phyloP scores from a whole-genome alignment of 2,797 vertebrate genomes.

The Selene dorsalis region DNA sequence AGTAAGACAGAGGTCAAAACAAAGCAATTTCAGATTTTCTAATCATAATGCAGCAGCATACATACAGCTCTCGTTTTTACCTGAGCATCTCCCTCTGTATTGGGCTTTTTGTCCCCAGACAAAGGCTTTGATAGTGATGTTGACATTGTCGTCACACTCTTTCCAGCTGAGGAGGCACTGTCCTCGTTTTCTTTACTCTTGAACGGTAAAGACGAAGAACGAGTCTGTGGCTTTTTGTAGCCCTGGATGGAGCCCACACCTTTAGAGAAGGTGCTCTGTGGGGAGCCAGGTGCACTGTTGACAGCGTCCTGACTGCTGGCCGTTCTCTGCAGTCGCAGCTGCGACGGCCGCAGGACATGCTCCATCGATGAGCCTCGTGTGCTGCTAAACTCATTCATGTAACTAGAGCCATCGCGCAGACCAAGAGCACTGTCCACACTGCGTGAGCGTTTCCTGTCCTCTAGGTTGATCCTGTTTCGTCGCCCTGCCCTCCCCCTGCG shows the following conservation, averaged over 20 bases:
- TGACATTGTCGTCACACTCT: slow-evolving; percentile 55
- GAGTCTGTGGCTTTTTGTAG: slow-evolving; percentile 68
- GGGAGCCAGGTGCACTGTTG: slow-evolving; percentile 79
- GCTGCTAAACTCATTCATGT: slow-evolving; percentile 81
- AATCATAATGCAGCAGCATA: not conserved
- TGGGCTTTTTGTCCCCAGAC: slow-evolving; percentile 59
- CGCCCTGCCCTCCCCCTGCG: slow-evolving; percentile 90
- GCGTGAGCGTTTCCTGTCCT: slow-evolving; percentile 93
- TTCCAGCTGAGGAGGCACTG: slow-evolving; percentile 50
- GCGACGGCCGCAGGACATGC: slow-evolving; percentile 89
- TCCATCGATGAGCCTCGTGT: slow-evolving; percentile 88
- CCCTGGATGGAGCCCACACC: slow-evolving; percentile 61
- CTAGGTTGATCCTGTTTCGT: slow-evolving; percentile 89
- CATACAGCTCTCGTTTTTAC: slow-evolving; percentile 62
- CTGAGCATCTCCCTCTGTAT: slow-evolving; percentile 75
- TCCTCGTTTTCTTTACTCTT: slow-evolving; percentile 65
- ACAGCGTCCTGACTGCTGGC: slow-evolving; percentile 61
- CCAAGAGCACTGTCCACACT: slow-evolving; percentile 91
- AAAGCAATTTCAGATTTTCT: not conserved
- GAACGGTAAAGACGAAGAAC: slow-evolving; percentile 62
- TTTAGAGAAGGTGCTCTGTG: slow-evolving; percentile 75
- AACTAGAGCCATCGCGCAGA: slow-evolving; percentile 75
- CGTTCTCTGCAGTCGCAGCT: slow-evolving; percentile 84
- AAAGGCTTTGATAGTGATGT: slow-evolving; percentile 63
- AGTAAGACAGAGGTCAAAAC: not conserved